Conservation (phyloP, 1,140 invertebrate genomes). For the Laupala kohalensis region DNA sequence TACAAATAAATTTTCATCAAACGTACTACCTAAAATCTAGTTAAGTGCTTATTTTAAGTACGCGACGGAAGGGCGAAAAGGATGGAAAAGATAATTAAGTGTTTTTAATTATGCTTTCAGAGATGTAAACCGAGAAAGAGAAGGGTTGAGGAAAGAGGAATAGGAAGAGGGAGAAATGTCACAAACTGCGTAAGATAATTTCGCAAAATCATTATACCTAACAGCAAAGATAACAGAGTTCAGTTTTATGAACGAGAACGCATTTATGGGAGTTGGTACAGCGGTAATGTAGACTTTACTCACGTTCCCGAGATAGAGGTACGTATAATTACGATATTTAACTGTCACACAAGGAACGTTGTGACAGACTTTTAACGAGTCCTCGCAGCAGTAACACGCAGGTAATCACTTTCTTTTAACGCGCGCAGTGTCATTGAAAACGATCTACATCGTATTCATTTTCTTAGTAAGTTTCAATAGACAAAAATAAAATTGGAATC, state of each 20-base stretch:
- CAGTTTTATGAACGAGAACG: neutral
- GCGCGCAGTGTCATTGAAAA: neutral
- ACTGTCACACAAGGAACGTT: neutral
- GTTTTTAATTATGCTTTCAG: neutral
- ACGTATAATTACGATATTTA: neutral
- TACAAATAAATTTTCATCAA: neutral
- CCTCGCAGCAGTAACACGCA: neutral
- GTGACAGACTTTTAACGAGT: neutral
- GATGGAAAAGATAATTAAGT: neutral
- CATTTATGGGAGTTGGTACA: neutral
- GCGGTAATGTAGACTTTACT: neutral
- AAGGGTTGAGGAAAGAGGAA: neutral
- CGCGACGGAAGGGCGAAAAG: neutral
- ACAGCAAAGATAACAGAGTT: neutral
- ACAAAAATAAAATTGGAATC: too few relatives aligned
- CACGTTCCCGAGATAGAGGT: neutral
- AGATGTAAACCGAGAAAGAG: neutral
- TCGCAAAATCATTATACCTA: neutral
- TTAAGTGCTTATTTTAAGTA: neutral
- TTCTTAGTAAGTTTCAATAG: too few relatives aligned
- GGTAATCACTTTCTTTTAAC: neutral
- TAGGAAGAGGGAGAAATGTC: neutral
- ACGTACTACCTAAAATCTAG: neutral
- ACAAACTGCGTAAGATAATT: neutral
- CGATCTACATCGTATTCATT: neutral